phyloP scores from a whole-genome alignment of 2,888 invertebrate genomes.

The Campopleginae sp. region DNA sequence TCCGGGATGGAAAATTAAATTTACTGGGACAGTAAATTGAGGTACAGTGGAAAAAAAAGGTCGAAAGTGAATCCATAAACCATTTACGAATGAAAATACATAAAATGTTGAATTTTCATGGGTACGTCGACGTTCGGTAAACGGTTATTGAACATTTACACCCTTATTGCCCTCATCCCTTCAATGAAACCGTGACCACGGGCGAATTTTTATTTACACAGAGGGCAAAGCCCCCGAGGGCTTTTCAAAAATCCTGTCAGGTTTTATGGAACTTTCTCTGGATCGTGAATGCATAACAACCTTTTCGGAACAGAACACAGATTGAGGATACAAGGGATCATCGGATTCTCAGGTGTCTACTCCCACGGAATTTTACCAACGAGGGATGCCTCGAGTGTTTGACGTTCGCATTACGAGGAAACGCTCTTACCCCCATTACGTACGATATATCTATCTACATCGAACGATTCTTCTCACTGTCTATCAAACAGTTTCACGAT shows the following conservation, averaged over 20 bases:
- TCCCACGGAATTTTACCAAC: slow-evolving; percentile 73
- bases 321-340: slow-evolving; percentile 50
- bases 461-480: neutral
- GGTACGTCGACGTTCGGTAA: neutral
- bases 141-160: neutral
- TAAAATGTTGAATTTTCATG: neutral
- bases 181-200: neutral
- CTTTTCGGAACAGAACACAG: slow-evolving; percentile 34
- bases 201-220: neutral
- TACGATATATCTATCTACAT: slow-evolving; percentile 5
- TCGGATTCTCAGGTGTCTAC: slow-evolving; percentile 79
- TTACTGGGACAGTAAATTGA: neutral
- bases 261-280: slow-evolving; percentile 32
- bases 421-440: slow-evolving; percentile 73
- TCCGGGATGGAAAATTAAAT: too few relatives aligned
- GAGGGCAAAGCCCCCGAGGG: slow-evolving; percentile 15
- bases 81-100: neutral
- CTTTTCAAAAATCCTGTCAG: slow-evolving; percentile 36
- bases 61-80: neutral
- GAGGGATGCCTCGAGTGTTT: slow-evolving; percentile 76
- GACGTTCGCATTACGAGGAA: slow-evolving; percentile 81
- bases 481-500: neutral
- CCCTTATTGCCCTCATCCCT: neutral
- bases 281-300: slow-evolving; percentile 31
- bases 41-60: slow-evolving; percentile 1